These are phyloP conservation scores for Brachyhypopomus gauderio DNA, from an alignment of 2,113 vertebrate genomes.

Conservation along the genomic window DNA sequence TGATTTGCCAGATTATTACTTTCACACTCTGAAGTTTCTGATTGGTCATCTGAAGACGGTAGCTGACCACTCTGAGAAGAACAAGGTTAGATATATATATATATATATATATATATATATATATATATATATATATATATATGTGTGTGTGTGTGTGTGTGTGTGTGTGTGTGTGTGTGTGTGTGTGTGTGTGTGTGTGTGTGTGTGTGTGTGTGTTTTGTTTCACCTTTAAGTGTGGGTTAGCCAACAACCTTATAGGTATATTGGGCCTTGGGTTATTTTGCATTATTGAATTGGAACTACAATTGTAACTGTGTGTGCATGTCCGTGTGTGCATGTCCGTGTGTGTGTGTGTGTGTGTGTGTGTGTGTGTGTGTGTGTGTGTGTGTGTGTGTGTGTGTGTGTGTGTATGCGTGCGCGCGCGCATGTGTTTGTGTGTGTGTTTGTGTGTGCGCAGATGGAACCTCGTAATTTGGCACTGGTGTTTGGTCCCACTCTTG, in stretches of 20 bases:
- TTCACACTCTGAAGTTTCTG: constrained; percentile 93
- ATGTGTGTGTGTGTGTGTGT: too few relatives aligned
- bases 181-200: not conserved
- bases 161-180: constrained; percentile 51
- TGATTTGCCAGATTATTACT: constrained; percentile 92
- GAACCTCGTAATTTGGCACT: constrained; percentile 94
- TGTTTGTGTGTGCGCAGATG: constrained; percentile 76
- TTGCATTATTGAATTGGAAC: constrained; percentile 83
- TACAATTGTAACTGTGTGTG: constrained; percentile 53
- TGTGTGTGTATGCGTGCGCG: too few relatives aligned
- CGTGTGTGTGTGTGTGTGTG: not conserved
- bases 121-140: too few relatives aligned
- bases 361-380: not conserved
- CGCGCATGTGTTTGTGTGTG: not conserved
- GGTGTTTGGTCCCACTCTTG: constrained; percentile 93
- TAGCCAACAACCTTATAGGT: not conserved
- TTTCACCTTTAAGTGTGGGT: constrained; percentile 88
- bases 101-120: too few relatives aligned
- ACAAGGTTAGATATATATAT: constrained; percentile 92
- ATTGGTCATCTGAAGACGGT: constrained; percentile 92
- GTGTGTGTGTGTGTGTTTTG: constrained; percentile 82
- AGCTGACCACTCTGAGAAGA: constrained; percentile 91
- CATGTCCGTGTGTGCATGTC: not conserved
- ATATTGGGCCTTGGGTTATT: not conserved
- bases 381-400: not conserved